Evolutionary conservation across 1,140 invertebrate genomes (phyloP), one percentile per base, ranked within the genome.

Genomic region (Neodiprion fabricii): DNA sequence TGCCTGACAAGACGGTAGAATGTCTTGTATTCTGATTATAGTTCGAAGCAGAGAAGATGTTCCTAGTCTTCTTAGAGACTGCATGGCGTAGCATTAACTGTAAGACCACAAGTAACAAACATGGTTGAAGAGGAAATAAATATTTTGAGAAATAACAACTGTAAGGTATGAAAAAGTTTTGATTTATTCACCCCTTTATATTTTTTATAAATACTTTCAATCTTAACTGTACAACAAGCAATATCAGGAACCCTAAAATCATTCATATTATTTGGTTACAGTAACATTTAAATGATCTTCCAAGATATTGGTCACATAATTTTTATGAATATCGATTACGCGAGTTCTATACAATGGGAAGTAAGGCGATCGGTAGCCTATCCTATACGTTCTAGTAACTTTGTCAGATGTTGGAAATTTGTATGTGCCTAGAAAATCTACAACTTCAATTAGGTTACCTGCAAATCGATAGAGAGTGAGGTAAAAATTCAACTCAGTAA

Each of bases 241-340:
- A 40, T 40, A 5, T 40, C 28, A 5, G 2, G 5, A 40, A 40
- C 28, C 28, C 28, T 40, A 40, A 40, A 40, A 4, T 40, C 28
- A 40, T 40, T 40, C 28, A 5, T 40, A 40, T 78, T 71, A 85
- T 79, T 79, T 80, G 9, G 75, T 77, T 12, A 87, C 72, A 53
- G 28, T 66, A 69, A 88, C 79, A 76, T 82, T 74, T 65, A 88
- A 81, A 73, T 83, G 74, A 48, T 78, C 78, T 77, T 85, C 80
- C 72, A 89, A 76, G 67, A 85, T 76, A 79, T 83, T 78, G 53
- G 81, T 50, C 73, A 89, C 81, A 72, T 88, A 67, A 78, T 85
- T 85, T 72, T 86, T 74, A 78, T 90, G 89, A 67, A 89, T 78
- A 74, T 86, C 74, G 72, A 89, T 82, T 28, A 86, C 81, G 81